Base-by-base conservation (phyloP, 2,888 invertebrate genomes). In the Drosophila vallismaia region DNA sequence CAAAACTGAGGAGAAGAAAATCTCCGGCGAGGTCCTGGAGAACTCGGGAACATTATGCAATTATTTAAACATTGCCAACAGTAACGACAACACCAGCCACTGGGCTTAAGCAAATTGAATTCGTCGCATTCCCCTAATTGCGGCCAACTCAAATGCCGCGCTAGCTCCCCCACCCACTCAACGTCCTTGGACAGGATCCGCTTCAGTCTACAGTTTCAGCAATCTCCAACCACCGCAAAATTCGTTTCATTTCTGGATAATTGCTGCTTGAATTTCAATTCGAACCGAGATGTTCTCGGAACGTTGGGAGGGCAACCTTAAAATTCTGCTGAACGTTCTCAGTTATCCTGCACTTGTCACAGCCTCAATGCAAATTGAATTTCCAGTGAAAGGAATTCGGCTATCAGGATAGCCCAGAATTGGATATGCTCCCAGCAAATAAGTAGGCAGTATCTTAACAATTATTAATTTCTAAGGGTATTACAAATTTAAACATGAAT, bases 201-300 rank as follows among this genome's bases (percentile, higher is more conserved):
- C 29, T 42, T 36, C 36, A 48, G 48, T 48, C 62, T 9, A 9
- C 28, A 36, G 29, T 24, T 24, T 8, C 33, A 45, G 54, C 57
- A 29, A 2, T 26, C 19, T 5, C 42, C 38, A 31, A 10, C 31
- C 38, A 8, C 31, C 19, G 8, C 51, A 46, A 53, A 62, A 63
- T 69, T 74, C 45, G 38, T 67, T 71, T 68, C 64, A 64, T 73
- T 74, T 79, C 74, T 55, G 76, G 87, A 81, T 85, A 85, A 85
- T 85, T 88, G 87, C 84, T 86, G 79, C 84, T 84, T 85, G 87
- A 84, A 88, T 84, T 88, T 84, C 83, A 84, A 84, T 84, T 83
- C 86, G 75, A 75, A 79, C 73, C 70, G 72, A 62, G 71, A 19
- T 67, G 66, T 4, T 28, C 6, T 14, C 4, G 6, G 14, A 28